Evolutionary conservation across 2,888 invertebrate species (phyloP), one percentile per base, ranked within the genome.

Genomic region (Notodonta ziczac): DNA sequence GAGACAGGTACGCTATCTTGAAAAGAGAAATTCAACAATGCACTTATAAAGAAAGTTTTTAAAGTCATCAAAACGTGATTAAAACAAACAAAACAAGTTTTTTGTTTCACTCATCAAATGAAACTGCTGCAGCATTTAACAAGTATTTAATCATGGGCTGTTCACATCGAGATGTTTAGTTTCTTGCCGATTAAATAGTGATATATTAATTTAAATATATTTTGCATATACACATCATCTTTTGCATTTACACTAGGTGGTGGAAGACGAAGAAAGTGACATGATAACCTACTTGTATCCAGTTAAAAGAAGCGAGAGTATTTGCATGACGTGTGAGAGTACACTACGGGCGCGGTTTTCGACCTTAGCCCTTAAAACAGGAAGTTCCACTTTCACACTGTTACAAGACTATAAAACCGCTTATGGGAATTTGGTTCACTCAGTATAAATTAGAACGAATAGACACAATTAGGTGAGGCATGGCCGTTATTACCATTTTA

Each of bases 21-120:
- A 73, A 74, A 86, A 83, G 89, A 84, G 90, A 92, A 91, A 91
- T 91, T 89, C 82, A 86, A 91, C 88, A 88, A 90, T 88, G 85
- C 86, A 86, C 82, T 87, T 83, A 82, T 78, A 79, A 90, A 88
- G 93, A 93, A 92, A 93, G 92, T 87, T 83, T 84, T 84, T 82
- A 78, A 82, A 86, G 83, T 83, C 82, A 83, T 83, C 82, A 81
- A 78, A 83, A 83, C 78, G 81, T 82, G 86, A 90, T 89, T 85
- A 87, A 80, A 89, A 84, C 83, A 86, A 87, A 88, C 87, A 71
- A 85, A 86, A 88, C 86, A 70, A 79, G 84, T 85, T 86, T 82
- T 82, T 80, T 81, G 78, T 65, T 71, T 72, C 73, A 72, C 77
- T 77, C 76, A 73, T 81, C 70, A 67, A 74, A 75, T 73, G 69